Evolutionary conservation across 2,888 invertebrate species (phyloP).

Genomic region (Hyposoter didymator): DNA sequence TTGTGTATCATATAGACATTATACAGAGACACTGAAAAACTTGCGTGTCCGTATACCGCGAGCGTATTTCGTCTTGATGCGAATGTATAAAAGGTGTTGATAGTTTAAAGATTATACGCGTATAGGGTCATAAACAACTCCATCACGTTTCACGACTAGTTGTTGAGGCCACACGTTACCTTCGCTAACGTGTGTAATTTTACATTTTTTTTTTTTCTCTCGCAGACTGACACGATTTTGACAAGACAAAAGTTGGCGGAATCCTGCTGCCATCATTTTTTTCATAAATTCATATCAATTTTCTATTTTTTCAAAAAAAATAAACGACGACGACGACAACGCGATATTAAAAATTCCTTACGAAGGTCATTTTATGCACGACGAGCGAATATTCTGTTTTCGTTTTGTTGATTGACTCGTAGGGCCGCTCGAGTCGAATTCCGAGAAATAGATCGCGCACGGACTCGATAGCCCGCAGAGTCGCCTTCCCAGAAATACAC

Average conservation of each 20-base stretch:
- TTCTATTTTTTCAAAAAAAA: background rate
- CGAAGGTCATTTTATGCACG: too few species aligned
- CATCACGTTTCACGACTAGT: constrained; percentile 65
- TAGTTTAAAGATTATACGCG: constrained; percentile 54
- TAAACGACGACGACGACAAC: too few species aligned
- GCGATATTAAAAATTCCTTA: background rate
- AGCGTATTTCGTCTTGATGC: background rate
- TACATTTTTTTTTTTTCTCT: background rate
- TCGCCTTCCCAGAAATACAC: background rate
- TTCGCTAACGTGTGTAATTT: constrained; percentile 16
- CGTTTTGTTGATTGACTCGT: too few species aligned
- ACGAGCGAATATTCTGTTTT: too few species aligned
- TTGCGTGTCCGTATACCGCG: background rate
- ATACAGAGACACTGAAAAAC: constrained; percentile 17
- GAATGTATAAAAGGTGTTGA: constrained; percentile 18
- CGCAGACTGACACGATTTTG: constrained; percentile 3
- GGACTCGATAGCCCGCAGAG: too few species aligned
- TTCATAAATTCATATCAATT: background rate
- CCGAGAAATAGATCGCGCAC: too few species aligned
- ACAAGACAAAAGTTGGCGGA: background rate
- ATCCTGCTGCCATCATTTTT: background rate
- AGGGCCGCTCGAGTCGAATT: too few species aligned
- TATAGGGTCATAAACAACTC: constrained; percentile 61
- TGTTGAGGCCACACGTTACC: constrained; percentile 53
- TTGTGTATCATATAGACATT: constrained; percentile 52